Percentiles rank a stretch among this genome's conserved stretches.
These are phyloP conservation scores for Pseudonaja textilis DNA, from an alignment of 2,113 vertebrate species.

Conservation along the genomic window DNA sequence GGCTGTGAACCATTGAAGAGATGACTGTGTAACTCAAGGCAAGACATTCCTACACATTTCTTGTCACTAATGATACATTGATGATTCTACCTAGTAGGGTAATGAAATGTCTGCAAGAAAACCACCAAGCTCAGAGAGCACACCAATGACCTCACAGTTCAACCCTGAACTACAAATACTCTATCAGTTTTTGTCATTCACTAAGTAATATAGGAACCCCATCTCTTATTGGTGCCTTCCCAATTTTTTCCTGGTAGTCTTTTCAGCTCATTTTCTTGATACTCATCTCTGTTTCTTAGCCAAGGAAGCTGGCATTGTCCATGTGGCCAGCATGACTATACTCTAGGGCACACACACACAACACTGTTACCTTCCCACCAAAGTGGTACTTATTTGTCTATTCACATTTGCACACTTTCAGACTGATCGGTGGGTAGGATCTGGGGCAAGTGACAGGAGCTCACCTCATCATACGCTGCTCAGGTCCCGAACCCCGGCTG, in stretches of 20 bases:
- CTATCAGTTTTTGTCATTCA: background rate
- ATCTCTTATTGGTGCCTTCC: background rate
- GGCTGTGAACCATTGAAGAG: background rate
- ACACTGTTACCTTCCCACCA: background rate
- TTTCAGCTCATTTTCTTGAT: background rate
- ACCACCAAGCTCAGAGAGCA: background rate
- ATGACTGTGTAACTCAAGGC: background rate
- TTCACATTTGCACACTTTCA: background rate
- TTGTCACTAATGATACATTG: background rate
- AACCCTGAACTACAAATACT: background rate
- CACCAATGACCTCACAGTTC: background rate
- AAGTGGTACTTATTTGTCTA: background rate
- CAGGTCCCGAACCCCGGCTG: background rate
- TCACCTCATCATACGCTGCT: background rate
- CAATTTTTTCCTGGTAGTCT: background rate
- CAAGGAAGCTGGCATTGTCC: background rate
- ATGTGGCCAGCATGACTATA: background rate
- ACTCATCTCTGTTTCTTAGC: background rate
- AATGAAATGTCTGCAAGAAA: background rate
- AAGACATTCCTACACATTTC: background rate
- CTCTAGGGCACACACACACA: background rate
- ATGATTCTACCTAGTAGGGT: background rate
- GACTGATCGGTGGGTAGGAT: background rate
- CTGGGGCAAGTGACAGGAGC: background rate
- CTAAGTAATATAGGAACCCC: background rate